These are phyloP conservation scores for Apostichopus japonicus DNA, from an alignment of 35 echinoderm and acorn worm genomes.

Conservation along the genomic window DNA sequence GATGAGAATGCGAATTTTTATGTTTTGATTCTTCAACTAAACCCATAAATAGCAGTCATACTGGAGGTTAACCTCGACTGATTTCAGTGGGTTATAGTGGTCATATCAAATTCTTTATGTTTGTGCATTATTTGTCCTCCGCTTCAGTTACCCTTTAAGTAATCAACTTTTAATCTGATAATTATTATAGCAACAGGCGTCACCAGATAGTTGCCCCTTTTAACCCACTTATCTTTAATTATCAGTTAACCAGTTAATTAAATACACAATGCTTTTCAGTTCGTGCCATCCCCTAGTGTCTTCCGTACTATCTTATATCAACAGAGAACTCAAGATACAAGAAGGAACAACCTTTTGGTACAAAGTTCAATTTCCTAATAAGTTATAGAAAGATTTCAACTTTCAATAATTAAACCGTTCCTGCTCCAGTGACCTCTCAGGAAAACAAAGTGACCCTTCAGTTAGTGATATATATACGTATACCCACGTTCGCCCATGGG, in stretches of 20 bases:
- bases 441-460: neutral
- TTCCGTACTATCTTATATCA: neutral
- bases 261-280: neutral
- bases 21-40: neutral
- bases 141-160: neutral
- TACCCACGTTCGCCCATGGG: neutral
- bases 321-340: neutral
- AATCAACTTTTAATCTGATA: neutral
- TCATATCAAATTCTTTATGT: neutral
- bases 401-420: neutral
- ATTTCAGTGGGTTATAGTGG: neutral
- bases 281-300: neutral
- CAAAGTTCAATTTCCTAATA: neutral
- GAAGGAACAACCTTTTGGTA: neutral
- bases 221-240: neutral
- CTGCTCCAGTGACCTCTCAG: neutral
- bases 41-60: neutral
- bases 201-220: neutral
- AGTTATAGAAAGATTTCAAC: neutral
- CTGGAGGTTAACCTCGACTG: neutral
- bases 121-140: neutral
- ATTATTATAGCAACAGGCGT: neutral
- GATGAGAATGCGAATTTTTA: too few relatives aligned
- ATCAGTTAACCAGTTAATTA: neutral
- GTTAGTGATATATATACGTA: neutral